Evolutionary conservation across 2,113 vertebrate genomes (phyloP).

Genomic region (Epinephelus cyanopodus): DNA sequence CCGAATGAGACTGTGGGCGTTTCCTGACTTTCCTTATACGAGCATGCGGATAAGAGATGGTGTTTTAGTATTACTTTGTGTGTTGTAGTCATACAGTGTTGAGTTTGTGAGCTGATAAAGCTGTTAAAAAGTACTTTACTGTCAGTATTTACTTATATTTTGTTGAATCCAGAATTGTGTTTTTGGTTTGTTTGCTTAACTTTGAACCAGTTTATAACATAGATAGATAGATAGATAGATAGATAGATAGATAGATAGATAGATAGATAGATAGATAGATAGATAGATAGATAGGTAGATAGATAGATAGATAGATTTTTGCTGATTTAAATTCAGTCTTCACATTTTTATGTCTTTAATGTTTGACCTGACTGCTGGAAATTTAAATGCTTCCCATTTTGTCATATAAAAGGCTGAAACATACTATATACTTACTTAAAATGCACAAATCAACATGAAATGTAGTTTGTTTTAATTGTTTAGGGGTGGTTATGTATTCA

Average conservation of each 20-base stretch:
- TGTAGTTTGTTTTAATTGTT: not conserved
- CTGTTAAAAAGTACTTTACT: not conserved
- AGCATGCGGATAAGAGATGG: not conserved
- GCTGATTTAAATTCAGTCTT: not conserved
- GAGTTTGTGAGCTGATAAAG: not conserved
- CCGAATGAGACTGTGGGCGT: conserved; percentile 62
- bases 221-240: not conserved
- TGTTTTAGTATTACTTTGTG: conserved; percentile 22
- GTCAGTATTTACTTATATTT: conserved; percentile 3
- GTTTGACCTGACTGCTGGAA: not conserved
- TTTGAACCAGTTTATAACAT: not conserved
- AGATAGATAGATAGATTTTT: not conserved
- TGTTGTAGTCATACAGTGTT: not conserved
- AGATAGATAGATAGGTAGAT: not conserved
- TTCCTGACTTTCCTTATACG: conserved; percentile 54
- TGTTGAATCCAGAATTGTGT: not conserved
- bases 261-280: not conserved
- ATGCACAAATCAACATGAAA: not conserved
- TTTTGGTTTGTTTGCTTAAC: not conserved
- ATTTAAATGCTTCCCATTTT: not conserved
- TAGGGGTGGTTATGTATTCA: not conserved
- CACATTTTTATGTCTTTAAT: not conserved
- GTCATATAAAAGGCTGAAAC: not conserved
- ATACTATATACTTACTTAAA: not conserved
- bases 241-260: conserved; percentile 7